Base-by-base conservation (phyloP, 1,140 invertebrate genomes). In the Pachypeltis micranthus region DNA sequence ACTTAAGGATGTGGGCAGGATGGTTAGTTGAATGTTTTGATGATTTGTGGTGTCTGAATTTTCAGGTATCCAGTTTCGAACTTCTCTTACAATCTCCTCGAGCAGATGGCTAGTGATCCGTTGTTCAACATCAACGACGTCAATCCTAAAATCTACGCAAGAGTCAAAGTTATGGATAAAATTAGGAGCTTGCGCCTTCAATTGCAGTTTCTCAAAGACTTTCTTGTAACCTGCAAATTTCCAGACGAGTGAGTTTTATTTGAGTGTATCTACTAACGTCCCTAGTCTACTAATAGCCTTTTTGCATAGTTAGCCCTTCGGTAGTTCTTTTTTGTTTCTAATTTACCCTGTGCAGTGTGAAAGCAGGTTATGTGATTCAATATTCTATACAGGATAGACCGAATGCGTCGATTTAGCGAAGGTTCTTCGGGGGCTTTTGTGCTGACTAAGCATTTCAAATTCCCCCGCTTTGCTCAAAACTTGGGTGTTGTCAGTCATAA, bases 51-150 rank as follows among this genome's bases (percentile, higher is more conserved):
- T n/a, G n/a, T 61, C 59, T 62, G 23, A 31, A 44, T 64, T 68
- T 60, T 25, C 65, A 83, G 83, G 68, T 90, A 87, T 77, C 78
- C 82, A 4, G 89, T 94, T 2, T 90, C 87, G 24, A 87, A 86
- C 68, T 93, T 91, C 74, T 86, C 90, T 0, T 83, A 81, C 67
- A 79, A 86, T 59, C 75, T 93, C 23, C 74, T 94, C 62, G 82
- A 87, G 66, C 84, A 87, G 70, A 90, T 93, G 78, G 80, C 79
- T 66, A 73, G 74, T 24, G 90, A 93, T 75, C 89, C 91, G 16
- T 74, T 93, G 25, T 93, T 91, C 69, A 79, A 85, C 71, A 79
- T 91, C 34, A 77, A 78, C 1, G 84, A 86, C 68, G 74, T 91
- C 16, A 90, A 90, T 76, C 77, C 78, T 23, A 74, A 74, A 27